phyloP scores from a whole-genome alignment of 2,797 vertebrate species.

The Moxostoma hubbsi region DNA sequence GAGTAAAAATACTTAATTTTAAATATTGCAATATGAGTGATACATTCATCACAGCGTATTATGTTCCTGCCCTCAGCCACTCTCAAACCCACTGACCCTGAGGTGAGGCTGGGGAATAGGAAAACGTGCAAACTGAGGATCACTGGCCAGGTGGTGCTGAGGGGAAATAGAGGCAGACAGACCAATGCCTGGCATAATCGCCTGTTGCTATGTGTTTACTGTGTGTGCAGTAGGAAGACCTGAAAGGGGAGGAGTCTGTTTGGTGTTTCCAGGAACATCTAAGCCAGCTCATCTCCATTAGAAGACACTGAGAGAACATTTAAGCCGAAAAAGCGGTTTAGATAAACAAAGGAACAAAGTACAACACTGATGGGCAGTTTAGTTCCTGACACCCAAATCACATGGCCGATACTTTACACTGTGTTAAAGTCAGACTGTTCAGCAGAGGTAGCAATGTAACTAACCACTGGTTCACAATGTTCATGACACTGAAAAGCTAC shows the following conservation, averaged over 20 bases:
- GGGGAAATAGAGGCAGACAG: background rate
- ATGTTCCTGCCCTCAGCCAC: constrained; percentile 6
- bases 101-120: background rate
- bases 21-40: background rate
- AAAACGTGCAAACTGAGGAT: background rate
- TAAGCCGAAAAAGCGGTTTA: constrained; percentile 7
- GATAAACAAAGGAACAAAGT: background rate
- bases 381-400: constrained; percentile 1
- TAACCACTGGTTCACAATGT: background rate
- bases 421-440: constrained; percentile 2
- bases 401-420: background rate
- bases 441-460: background rate
- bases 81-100: constrained; percentile 8
- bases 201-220: constrained; percentile 25
- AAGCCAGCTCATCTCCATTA: constrained; percentile 18
- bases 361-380: background rate
- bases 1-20: constrained; percentile 20
- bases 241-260: constrained; percentile 8
- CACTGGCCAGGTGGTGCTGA: background rate
- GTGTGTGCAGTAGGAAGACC: background rate
- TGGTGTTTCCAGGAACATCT: constrained; percentile 35
- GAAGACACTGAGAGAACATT: constrained; percentile 16
- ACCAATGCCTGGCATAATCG: background rate
- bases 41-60: background rate
- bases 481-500: background rate